Evolutionary conservation across 2,797 vertebrate species (phyloP).

Genomic region (Pogonophryne albipinna): DNA sequence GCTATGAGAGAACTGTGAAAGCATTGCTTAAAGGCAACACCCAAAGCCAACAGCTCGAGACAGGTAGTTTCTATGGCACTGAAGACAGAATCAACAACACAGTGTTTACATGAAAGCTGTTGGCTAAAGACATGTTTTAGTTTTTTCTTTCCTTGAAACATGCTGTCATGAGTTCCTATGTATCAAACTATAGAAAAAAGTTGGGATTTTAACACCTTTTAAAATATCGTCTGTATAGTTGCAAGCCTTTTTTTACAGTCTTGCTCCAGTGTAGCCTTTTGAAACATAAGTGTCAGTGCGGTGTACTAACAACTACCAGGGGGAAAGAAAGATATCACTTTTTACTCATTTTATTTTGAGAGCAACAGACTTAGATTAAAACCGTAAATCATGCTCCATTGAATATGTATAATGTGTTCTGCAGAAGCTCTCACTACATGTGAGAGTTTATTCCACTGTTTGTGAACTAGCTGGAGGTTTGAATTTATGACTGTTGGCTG

Average conservation of each 20-base stretch:
- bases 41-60: conserved; percentile 71
- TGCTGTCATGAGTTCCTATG: conserved; percentile 49
- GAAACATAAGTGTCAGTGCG: not conserved
- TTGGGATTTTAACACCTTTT: conserved; percentile 6
- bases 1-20: conserved; percentile 69
- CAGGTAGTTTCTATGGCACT: conserved; percentile 82
- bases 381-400: not conserved
- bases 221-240: not conserved
- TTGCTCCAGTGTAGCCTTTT: not conserved
- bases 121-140: conserved; percentile 44
- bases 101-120: conserved; percentile 66
- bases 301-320: not conserved
- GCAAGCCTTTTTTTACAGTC: not conserved
- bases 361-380: conserved; percentile 11
- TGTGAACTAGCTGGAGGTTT: conserved; percentile 17
- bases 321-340: not conserved
- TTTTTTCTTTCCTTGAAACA: conserved; percentile 56
- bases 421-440: conserved; percentile 10
- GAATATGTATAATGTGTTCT: conserved; percentile 8
- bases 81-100: conserved; percentile 78
- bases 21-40: conserved; percentile 70
- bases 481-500: conserved; percentile 9
- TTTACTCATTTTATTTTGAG: not conserved
- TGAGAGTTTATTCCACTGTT: not conserved
- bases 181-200: conserved; percentile 20